These are phyloP conservation scores for Conops quadrifasciatus DNA, from an alignment of 2,888 invertebrate genomes.

Conservation along the genomic window DNA sequence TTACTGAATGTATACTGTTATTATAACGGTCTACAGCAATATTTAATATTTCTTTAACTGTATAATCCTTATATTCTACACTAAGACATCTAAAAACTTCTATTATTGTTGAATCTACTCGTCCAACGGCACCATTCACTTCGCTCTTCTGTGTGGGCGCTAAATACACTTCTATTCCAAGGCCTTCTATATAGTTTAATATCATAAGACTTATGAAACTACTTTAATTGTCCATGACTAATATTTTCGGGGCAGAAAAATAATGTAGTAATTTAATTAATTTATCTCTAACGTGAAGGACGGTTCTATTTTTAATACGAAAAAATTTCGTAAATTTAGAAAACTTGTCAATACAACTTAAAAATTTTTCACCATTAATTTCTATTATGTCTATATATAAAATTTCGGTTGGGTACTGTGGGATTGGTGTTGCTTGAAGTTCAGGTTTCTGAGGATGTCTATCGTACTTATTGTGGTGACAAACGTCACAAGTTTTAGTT, in stretches of 20 bases:
- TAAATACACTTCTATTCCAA: conserved; percentile 4
- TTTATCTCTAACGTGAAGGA: conserved; percentile 39
- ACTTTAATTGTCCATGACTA: conserved; percentile 41
- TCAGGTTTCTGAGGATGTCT: conserved; percentile 26
- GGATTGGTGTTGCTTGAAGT: conserved; percentile 29
- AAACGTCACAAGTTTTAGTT: not conserved
- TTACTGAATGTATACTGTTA: conserved; percentile 42
- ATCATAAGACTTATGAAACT: conserved; percentile 31
- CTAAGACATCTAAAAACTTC: conserved; percentile 43
- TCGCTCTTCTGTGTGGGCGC: conserved; percentile 4
- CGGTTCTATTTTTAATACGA: conserved; percentile 38
- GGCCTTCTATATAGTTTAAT: conserved; percentile 11
- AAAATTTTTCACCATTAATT: conserved; percentile 38
- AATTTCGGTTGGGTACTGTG: conserved; percentile 31
- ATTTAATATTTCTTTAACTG: conserved; percentile 29
- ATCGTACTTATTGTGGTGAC: conserved; percentile 7
- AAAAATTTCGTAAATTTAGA: conserved; percentile 43
- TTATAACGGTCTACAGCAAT: conserved; percentile 43
- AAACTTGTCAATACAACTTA: conserved; percentile 39
- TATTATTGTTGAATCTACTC: conserved; percentile 41
- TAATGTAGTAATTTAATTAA: conserved; percentile 39
- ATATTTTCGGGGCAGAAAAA: conserved; percentile 38
- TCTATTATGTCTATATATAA: conserved; percentile 39
- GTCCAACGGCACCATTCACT: conserved; percentile 32
- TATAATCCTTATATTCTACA: conserved; percentile 28